Evolutionary conservation across 2,797 vertebrate genomes (phyloP).

Genomic region (Sebastolobus alascanus): DNA sequence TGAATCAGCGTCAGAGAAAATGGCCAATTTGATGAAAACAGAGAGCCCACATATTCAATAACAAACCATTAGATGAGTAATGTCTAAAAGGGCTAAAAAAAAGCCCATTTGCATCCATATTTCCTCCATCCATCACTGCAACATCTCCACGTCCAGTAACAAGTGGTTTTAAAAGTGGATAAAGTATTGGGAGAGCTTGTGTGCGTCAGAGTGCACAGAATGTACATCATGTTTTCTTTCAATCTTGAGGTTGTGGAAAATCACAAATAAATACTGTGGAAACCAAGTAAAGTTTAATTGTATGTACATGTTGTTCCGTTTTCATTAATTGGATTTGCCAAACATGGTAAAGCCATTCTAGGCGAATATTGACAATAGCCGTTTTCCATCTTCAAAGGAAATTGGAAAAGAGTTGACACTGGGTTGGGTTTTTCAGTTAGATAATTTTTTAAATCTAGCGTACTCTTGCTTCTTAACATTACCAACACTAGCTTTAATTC

Average conservation of each 20-base stretch:
- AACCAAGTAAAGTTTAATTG: not conserved
- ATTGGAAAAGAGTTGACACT: too few relatives aligned
- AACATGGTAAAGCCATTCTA: not conserved
- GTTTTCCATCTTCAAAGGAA: not conserved
- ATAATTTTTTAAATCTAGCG: too few relatives aligned
- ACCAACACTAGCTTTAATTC: not conserved
- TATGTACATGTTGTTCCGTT: not conserved
- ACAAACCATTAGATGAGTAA: conserved; percentile 35
- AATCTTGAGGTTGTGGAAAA: not conserved
- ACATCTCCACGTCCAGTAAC: not conserved
- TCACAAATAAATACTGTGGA: not conserved
- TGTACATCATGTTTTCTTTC: not conserved
- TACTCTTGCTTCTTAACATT: too few relatives aligned
- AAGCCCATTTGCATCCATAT: not conserved
- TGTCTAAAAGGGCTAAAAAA: conserved; percentile 4
- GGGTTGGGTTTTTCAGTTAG: too few relatives aligned
- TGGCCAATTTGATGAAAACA: conserved; percentile 16
- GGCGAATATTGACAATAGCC: not conserved
- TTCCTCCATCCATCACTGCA: not conserved
- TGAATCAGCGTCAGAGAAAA: conserved; percentile 25
- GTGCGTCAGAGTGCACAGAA: not conserved
- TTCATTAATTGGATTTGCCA: not conserved
- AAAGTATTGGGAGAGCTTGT: not conserved
- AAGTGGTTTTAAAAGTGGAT: not conserved
- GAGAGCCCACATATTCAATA: conserved; percentile 28